Percentiles rank a stretch among this genome's conserved stretches.
Conservation (phyloP, 2,797 vertebrate species). For the Sebastiscus albofasciatus region DNA sequence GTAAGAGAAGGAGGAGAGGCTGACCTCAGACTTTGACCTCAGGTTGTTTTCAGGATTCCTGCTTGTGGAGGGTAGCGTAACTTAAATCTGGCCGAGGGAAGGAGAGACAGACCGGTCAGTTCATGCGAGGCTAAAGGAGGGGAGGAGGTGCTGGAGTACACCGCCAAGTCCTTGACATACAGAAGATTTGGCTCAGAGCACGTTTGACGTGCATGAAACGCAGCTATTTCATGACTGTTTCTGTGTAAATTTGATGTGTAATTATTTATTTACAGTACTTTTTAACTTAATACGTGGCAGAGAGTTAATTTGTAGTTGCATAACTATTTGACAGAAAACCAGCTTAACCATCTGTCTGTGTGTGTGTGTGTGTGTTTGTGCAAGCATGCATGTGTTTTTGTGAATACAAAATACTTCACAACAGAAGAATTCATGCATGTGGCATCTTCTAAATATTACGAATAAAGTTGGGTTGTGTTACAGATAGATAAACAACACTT, state of each 20-base stretch:
- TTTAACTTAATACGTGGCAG: neutral
- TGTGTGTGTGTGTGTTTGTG: neutral
- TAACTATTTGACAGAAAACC: neutral
- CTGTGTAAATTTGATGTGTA: neutral
- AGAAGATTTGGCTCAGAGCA: neutral
- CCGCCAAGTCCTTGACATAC: neutral
- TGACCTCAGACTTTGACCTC: conserved; percentile 65
- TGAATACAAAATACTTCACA: neutral
- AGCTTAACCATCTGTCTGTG: neutral
- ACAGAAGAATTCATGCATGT: neutral
- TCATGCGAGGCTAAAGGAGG: conserved; percentile 5
- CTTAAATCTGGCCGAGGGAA: conserved; percentile 42
- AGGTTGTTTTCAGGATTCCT: conserved; percentile 63
- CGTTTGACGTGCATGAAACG: neutral
- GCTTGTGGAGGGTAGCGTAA: conserved; percentile 41
- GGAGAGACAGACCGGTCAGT: conserved; percentile 6
- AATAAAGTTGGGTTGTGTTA: neutral
- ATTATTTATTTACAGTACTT: neutral
- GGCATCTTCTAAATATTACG: neutral
- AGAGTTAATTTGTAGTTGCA: neutral
- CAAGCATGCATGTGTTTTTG: neutral
- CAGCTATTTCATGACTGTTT: conserved; percentile 5
- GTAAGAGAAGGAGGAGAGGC: conserved; percentile 36
- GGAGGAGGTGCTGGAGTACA: neutral
- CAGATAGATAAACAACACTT: neutral